Conservation (phyloP, 2,113 vertebrate genomes). For the Campylomormyrus tamandua region DNA sequence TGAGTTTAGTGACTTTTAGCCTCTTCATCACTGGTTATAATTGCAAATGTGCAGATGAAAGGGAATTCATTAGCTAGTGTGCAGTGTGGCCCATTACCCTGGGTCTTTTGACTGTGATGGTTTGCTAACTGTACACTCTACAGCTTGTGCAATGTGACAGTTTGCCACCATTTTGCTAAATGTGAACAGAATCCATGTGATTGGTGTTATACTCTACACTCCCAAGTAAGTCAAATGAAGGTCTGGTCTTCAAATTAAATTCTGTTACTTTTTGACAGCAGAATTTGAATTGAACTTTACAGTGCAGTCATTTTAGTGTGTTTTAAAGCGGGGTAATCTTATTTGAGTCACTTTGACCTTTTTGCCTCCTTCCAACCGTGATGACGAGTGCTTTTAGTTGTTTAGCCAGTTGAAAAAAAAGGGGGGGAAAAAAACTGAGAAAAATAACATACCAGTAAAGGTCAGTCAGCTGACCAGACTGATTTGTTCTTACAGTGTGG, state of each 20-base stretch:
- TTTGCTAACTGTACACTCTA: not conserved
- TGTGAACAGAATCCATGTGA: not conserved
- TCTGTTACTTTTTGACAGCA: not conserved
- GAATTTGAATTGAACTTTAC: constrained; percentile 5
- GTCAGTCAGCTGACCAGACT: not conserved
- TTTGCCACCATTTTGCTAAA: not conserved
- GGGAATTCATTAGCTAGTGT: not conserved
- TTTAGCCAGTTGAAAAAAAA: not conserved
- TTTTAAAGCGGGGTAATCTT: not conserved
- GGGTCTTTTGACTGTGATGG: not conserved
- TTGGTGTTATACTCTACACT: not conserved
- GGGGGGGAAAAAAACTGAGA: not conserved
- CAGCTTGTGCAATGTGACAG: not conserved
- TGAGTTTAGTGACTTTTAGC: not conserved
- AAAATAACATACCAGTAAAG: constrained; percentile 6
- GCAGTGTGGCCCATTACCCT: not conserved
- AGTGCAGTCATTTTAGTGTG: not conserved
- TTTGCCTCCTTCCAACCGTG: not conserved
- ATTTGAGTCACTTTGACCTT: constrained; percentile 2
- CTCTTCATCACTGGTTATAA: not conserved
- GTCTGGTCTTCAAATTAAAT: not conserved
- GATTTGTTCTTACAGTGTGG: not conserved
- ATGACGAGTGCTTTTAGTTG: not conserved
- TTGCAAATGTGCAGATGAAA: not conserved
- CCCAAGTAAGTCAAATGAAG: not conserved